Evolutionary conservation across 2,113 vertebrate species (phyloP), one percentile per base, ranked within the genome.

Genomic region (Regulus satrapa): DNA sequence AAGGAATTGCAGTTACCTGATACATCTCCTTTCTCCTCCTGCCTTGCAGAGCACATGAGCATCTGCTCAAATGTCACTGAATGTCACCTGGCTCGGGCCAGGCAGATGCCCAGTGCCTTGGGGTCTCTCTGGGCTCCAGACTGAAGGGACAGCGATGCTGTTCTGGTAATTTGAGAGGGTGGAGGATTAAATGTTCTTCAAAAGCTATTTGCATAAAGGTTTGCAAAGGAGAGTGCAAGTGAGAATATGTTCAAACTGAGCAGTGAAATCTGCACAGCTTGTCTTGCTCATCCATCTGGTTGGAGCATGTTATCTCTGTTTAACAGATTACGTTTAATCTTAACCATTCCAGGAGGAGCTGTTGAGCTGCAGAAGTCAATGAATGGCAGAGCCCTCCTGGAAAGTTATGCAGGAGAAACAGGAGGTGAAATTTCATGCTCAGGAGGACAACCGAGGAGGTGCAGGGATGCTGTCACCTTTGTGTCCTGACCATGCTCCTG

Each of bases 401-500:
- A 4, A 79, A 49, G 75, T 56, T 58, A 6, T 8, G 32, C 23
- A 32, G 51, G 71, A 62, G 20, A 72, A 88, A 23, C 7, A 12
- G 16, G 26, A 87, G 52, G 71, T 90, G 55, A 24, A 31, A 38
- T 82, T 75, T 52, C 71, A 4, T 24, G 10, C 56, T 41, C 32
- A 20, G 55, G 45, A 90, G 63, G 46, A 10, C 36, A 10, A 0
- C 41, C 8, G 56, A 43, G 31, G 69, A 58, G 45, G 10, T 38
- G 49, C 75, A 73, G 85, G 48, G 45, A 6, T 31, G 26, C 5
- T 23, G 34, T 43, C 41, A 24, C 26, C 67, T 43, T 63, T 12
- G 26, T 45, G 36, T 38, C 45, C 52, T 38, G 28, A 19, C 46
- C 21, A 5, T 1, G 0, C 2, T 40, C 1, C 2, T 13, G 28